A percentile compares a stretch with the other conserved stretches of the same genome.
phyloP scores from a whole-genome alignment of 1,140 invertebrate genomes.

The Trigoniulus corallinus region DNA sequence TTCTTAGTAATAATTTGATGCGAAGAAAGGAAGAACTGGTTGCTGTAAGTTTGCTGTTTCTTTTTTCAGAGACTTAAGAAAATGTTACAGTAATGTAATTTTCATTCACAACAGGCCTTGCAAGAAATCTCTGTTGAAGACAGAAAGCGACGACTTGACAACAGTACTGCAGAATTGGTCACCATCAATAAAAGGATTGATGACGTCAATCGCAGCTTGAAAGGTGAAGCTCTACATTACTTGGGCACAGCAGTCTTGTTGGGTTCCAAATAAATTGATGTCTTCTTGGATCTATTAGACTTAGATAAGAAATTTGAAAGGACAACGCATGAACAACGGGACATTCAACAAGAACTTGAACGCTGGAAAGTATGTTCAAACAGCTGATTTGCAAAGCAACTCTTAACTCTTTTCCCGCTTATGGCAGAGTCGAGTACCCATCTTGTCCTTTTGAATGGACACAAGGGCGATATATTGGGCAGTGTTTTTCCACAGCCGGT shows the following conservation, averaged over 20 bases:
- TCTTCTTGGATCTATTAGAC: slow-evolving; percentile 23
- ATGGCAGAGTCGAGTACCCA: no score
- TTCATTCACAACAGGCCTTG: slow-evolving; percentile 43
- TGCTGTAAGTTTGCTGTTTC: slow-evolving; percentile 30
- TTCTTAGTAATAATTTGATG: slow-evolving; percentile 93
- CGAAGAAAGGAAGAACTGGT: slow-evolving; percentile 65
- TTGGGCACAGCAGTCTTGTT: no score
- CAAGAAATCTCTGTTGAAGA: slow-evolving; percentile 93
- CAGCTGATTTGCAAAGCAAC: background rate
- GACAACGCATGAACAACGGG: slow-evolving; percentile 28
- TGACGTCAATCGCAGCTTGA: slow-evolving; percentile 62
- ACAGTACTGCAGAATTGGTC: slow-evolving; percentile 59
- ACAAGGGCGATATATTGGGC: no score
- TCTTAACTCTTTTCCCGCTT: no score
- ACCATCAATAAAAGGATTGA: slow-evolving; percentile 52
- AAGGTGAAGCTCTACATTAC: slow-evolving; percentile 22
- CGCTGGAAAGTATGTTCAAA: slow-evolving; percentile 21
- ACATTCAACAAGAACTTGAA: slow-evolving; percentile 27
- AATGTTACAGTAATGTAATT: background rate
- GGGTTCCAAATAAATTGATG: slow-evolving; percentile 7
- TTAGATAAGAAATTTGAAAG: slow-evolving; percentile 60
- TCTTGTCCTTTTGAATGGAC: no score
- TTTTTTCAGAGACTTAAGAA: background rate
- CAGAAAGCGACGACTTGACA: slow-evolving; percentile 65
- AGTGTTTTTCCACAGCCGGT: no score